Evolutionary conservation across 1,140 invertebrate species (phyloP).

Genomic region (Drosophila sturtevanti): DNA sequence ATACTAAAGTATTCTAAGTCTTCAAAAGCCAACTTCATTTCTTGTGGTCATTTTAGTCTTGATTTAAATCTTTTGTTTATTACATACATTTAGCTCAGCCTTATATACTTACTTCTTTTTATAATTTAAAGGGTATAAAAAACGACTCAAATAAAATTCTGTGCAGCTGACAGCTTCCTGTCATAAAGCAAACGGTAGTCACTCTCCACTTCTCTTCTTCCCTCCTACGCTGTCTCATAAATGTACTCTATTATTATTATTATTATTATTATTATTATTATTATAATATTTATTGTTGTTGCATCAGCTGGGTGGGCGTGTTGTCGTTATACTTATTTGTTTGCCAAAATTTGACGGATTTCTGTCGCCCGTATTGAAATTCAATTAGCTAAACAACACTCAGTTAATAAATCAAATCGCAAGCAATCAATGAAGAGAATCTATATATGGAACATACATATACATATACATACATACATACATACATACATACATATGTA

Average conservation of each 20-base stretch:
- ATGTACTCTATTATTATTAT: constrained; percentile 33
- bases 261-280: constrained; percentile 25
- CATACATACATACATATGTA: too few relatives aligned
- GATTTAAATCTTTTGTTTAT: background rate
- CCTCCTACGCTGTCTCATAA: constrained; percentile 26
- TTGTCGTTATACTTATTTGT: constrained; percentile 16
- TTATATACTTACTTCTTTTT: background rate
- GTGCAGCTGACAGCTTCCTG: constrained; percentile 65
- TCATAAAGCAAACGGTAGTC: constrained; percentile 63
- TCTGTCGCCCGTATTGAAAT: constrained; percentile 60
- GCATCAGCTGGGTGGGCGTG: constrained; percentile 4
- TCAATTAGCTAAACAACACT: constrained; percentile 56
- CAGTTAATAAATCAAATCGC: constrained; percentile 61
- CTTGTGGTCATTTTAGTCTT: too few relatives aligned
- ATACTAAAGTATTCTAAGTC: too few relatives aligned
- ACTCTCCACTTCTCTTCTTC: background rate
- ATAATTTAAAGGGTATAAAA: background rate
- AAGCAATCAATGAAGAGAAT: constrained; percentile 28
- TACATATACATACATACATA: background rate
- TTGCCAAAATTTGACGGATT: constrained; percentile 32
- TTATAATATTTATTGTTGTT: background rate
- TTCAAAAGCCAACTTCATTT: too few relatives aligned
- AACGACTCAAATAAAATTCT: constrained; percentile 19
- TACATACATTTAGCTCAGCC: background rate
- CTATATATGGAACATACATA: background rate